phyloP scores from a whole-genome alignment of 2,888 invertebrate species.

The Cepaea hortensis region DNA sequence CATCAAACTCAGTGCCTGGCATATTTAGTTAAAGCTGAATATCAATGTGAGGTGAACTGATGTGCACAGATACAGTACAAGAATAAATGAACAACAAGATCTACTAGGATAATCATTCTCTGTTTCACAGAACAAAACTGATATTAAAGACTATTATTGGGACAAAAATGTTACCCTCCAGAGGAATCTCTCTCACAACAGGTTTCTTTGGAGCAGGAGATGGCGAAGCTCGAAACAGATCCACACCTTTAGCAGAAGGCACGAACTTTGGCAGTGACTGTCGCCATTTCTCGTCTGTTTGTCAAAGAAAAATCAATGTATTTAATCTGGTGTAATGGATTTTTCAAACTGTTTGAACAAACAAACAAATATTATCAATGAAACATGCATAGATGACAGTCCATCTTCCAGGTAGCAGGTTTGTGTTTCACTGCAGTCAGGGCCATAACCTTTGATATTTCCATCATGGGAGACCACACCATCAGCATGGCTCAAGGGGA shows the following conservation, averaged over 20 bases:
- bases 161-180: conserved; percentile 44
- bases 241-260: conserved; percentile 18
- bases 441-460: too few relatives aligned
- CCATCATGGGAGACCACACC: too few relatives aligned
- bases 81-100: too few relatives aligned
- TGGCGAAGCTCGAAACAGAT: conserved; percentile 10
- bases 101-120: too few relatives aligned
- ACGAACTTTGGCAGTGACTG: conserved; percentile 40
- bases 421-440: too few relatives aligned
- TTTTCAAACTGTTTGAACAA: not conserved
- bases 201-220: conserved; percentile 36
- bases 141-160: not conserved
- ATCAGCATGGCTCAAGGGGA: too few relatives aligned
- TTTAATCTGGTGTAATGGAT: not conserved
- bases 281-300: conserved; percentile 41
- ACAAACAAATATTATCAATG: not conserved
- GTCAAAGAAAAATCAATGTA: not conserved
- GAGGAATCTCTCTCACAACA: conserved; percentile 33
- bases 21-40: too few relatives aligned
- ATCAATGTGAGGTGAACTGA: too few relatives aligned
- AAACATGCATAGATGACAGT: not conserved
- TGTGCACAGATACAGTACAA: too few relatives aligned
- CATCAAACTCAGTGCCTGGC: too few relatives aligned
- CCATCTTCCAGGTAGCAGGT: too few relatives aligned
- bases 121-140: too few relatives aligned